Conservation (phyloP, 2,888 invertebrate species). For the Bhutanitis thaidina region DNA sequence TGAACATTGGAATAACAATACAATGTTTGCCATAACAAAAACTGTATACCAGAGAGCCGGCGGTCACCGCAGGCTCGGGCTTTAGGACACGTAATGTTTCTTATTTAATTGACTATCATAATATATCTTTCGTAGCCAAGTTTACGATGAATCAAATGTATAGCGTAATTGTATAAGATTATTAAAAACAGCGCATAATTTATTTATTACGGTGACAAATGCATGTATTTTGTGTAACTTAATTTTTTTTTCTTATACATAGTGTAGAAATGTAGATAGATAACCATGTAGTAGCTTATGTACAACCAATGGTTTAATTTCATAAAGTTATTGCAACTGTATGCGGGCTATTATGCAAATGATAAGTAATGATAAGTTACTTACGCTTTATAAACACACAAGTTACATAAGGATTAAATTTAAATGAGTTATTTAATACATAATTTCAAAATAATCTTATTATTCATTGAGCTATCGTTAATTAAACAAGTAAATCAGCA, state of each 20-base stretch:
- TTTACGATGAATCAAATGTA: slow-evolving; percentile 31
- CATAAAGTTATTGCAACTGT: slow-evolving; percentile 13
- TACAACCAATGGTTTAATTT: slow-evolving; percentile 30
- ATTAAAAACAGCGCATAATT: slow-evolving; percentile 50
- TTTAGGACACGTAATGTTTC: background rate
- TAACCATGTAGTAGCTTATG: slow-evolving; percentile 55
- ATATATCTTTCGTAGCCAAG: slow-evolving; percentile 24
- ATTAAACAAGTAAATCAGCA: no score
- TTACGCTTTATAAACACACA: slow-evolving; percentile 20
- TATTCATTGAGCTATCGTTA: no score
- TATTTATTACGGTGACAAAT: slow-evolving; percentile 49
- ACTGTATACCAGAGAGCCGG: background rate
- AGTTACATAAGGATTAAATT: background rate
- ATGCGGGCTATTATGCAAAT: slow-evolving; percentile 4
- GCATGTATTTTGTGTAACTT: slow-evolving; percentile 46
- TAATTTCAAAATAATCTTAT: no score
- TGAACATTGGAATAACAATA: slow-evolving; percentile 2
- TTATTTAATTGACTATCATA: slow-evolving; percentile 12
- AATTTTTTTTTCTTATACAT: slow-evolving; percentile 41
- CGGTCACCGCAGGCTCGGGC: no score
- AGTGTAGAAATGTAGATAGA: slow-evolving; percentile 78
- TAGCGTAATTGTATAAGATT: slow-evolving; percentile 46
- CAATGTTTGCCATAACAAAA: slow-evolving; percentile 13
- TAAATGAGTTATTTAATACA: background rate
- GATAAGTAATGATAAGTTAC: slow-evolving; percentile 16